Evolutionary conservation across 2,888 invertebrate genomes (phyloP).

Genomic region (Cephus nigrinus): DNA sequence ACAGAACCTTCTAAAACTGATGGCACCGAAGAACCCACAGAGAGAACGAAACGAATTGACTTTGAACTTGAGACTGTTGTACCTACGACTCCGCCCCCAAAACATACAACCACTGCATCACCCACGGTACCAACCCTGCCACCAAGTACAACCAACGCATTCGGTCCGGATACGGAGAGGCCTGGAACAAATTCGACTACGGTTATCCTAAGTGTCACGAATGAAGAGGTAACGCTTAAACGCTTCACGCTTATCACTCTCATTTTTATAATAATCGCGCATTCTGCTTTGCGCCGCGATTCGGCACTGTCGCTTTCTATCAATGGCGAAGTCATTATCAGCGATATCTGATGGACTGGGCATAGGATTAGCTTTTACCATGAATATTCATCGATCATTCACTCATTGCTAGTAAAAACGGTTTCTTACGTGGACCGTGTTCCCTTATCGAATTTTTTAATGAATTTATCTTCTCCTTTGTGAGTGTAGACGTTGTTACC

Average conservation of each 20-base stretch:
- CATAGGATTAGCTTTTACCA: neutral
- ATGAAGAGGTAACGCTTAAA: slow-evolving; percentile 63
- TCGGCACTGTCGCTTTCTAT: neutral
- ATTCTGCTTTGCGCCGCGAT: neutral
- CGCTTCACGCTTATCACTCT: slow-evolving; percentile 41
- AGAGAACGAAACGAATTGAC: slow-evolving; percentile 40
- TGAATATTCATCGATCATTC: neutral
- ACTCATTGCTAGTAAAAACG: slow-evolving; percentile 7
- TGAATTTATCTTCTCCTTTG: neutral
- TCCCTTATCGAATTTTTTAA: neutral
- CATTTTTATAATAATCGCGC: slow-evolving; percentile 2
- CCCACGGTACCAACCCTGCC: slow-evolving; percentile 29
- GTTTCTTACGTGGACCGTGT: neutral
- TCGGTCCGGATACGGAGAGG: slow-evolving; percentile 27
- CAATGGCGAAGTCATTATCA: slow-evolving; percentile 8
- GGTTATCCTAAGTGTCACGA: slow-evolving; percentile 52
- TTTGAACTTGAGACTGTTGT: slow-evolving; percentile 35
- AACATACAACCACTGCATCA: slow-evolving; percentile 35
- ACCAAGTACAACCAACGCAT: slow-evolving; percentile 13
- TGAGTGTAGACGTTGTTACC: slow-evolving; percentile 6
- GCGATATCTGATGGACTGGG: neutral
- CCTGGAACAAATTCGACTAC: slow-evolving; percentile 44
- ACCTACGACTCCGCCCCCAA: slow-evolving; percentile 35
- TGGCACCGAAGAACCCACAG: slow-evolving; percentile 36
- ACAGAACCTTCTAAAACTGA: slow-evolving; percentile 40